Evolutionary conservation across 2,888 invertebrate species (phyloP).

Genomic region (Stegana nigrithorax): DNA sequence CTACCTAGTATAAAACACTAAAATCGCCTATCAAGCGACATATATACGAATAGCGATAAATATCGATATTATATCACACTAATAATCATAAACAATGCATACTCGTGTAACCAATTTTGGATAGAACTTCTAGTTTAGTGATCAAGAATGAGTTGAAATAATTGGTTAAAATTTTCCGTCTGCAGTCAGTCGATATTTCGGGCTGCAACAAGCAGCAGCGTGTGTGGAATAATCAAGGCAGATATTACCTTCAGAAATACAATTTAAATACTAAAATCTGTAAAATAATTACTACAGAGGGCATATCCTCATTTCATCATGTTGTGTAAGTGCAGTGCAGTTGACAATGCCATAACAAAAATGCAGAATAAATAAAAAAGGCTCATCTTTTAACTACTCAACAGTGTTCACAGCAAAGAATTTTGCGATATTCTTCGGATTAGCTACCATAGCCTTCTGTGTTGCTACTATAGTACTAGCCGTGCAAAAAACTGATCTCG

Average conservation of each 20-base stretch:
- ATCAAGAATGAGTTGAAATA: constrained; percentile 46
- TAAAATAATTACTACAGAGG: no score
- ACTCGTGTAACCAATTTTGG: background rate
- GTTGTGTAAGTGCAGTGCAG: constrained; percentile 45
- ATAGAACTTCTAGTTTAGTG: constrained; percentile 33
- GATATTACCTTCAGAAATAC: no score
- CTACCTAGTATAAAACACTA: no score
- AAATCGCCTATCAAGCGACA: background rate
- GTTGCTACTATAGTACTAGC: constrained; percentile 72
- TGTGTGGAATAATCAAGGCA: background rate
- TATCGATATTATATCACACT: constrained; percentile 20
- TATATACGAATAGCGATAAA: constrained; percentile 30
- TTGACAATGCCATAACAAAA: background rate
- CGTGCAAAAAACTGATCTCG: constrained; percentile 64
- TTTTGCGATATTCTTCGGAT: constrained; percentile 57
- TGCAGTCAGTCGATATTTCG: constrained; percentile 38
- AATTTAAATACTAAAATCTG: constrained; percentile 13
- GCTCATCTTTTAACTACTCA: background rate
- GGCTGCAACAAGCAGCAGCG: constrained; percentile 22
- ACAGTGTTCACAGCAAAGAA: constrained; percentile 55
- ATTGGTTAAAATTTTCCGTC: constrained; percentile 30
- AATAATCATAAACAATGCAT: constrained; percentile 26
- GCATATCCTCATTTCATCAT: constrained; percentile 36
- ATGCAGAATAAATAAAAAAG: background rate
- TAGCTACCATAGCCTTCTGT: constrained; percentile 66